Evolutionary conservation across 2,888 invertebrate genomes (phyloP).

Genomic region (Drosophila maculinotata): DNA sequence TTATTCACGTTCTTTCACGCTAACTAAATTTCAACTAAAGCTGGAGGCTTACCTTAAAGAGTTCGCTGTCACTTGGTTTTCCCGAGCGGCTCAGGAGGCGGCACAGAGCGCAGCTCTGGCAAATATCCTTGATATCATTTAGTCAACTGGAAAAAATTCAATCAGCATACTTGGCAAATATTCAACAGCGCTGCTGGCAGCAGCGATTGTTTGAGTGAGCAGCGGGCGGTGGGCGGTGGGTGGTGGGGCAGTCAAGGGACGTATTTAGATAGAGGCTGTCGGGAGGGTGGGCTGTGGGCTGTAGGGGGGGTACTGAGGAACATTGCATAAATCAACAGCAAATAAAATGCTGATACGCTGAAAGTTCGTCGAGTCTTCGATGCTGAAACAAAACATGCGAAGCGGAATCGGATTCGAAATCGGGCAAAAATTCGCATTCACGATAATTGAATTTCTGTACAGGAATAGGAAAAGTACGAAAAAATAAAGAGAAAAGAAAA

Average conservation of each 20-base stretch:
- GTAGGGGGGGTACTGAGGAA: not conserved
- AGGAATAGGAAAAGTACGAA: conserved; percentile 48
- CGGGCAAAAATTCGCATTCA: conserved; percentile 77
- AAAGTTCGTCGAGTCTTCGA: conserved; percentile 77
- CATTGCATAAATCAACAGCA: conserved; percentile 80
- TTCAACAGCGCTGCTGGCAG: conserved; percentile 55
- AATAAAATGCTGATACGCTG: conserved; percentile 81
- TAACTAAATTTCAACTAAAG: conserved; percentile 20
- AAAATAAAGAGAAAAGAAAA: conserved; percentile 13
- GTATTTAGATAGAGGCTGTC: conserved; percentile 1
- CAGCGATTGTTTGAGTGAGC: conserved; percentile 70
- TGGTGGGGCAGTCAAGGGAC: conserved; percentile 18
- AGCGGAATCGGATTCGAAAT: conserved; percentile 73
- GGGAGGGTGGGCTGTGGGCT: not conserved
- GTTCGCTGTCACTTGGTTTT: conserved; percentile 19
- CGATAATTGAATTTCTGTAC: conserved; percentile 77
- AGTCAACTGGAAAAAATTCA: conserved; percentile 84
- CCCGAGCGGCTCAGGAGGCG: conserved; percentile 33
- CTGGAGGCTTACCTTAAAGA: conserved; percentile 40
- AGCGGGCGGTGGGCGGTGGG: conserved; percentile 20
- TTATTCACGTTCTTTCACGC: not conserved
- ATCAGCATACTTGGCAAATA: conserved; percentile 84
- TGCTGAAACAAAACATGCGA: conserved; percentile 80
- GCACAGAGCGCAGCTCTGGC: conserved; percentile 52
- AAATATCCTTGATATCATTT: conserved; percentile 84